Conservation (phyloP, 2,113 vertebrate species). For the Alosa alosa region DNA sequence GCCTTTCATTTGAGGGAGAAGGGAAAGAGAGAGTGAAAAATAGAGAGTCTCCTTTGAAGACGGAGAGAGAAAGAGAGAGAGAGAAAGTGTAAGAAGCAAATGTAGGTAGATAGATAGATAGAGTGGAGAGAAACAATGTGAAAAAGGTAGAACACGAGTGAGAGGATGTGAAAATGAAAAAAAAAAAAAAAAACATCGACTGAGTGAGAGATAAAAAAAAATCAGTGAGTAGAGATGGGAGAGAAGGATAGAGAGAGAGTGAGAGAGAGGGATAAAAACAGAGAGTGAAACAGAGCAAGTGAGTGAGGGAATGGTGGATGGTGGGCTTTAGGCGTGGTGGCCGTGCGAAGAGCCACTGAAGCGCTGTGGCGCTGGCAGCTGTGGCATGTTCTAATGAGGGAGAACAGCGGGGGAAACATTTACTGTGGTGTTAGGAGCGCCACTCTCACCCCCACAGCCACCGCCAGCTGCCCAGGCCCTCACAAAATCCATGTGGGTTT, state of each 20-base stretch:
- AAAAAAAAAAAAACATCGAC: too few species aligned
- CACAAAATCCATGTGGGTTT: slow-evolving; percentile 43
- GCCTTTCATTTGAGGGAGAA: background rate
- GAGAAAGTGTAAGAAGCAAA: too few species aligned
- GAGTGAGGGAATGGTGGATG: slow-evolving; percentile 20
- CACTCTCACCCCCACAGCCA: slow-evolving; percentile 61
- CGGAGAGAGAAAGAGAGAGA: slow-evolving; percentile 7
- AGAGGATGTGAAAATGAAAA: too few species aligned
- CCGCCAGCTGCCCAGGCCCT: slow-evolving; percentile 58
- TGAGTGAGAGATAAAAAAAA: too few species aligned
- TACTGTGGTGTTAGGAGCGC: slow-evolving; percentile 62
- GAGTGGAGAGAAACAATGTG: too few species aligned
- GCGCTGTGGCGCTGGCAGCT: slow-evolving; percentile 46
- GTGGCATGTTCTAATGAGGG: slow-evolving; percentile 50
- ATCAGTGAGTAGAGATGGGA: too few species aligned
- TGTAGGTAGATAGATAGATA: too few species aligned
- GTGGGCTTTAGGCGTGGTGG: slow-evolving; percentile 30
- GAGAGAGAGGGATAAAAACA: background rate
- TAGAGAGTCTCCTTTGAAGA: slow-evolving; percentile 37
- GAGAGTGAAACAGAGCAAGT: background rate
- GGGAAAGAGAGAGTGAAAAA: slow-evolving; percentile 36
- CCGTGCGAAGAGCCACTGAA: slow-evolving; percentile 39
- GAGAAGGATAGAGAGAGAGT: background rate
- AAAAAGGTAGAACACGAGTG: too few species aligned
- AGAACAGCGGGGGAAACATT: slow-evolving; percentile 71